These are phyloP conservation scores for Halichoeres trimaculatus DNA, from an alignment of 2,113 vertebrate species.

Conservation along the genomic window DNA sequence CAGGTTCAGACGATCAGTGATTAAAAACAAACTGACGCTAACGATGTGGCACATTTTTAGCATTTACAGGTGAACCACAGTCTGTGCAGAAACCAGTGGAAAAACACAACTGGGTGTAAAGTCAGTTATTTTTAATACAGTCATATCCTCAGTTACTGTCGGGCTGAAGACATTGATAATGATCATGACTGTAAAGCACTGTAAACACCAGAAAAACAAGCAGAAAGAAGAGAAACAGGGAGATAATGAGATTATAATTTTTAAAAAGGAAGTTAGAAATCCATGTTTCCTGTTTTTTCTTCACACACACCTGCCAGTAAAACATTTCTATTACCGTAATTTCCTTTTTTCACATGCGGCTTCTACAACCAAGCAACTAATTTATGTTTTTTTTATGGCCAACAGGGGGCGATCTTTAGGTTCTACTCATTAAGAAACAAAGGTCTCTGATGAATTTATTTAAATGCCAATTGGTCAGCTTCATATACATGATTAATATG, in stretches of 20 bases:
- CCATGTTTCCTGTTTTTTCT: conserved; percentile 44
- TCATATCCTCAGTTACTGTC: not conserved
- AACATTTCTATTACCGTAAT: conserved; percentile 33
- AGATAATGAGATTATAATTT: too few relatives aligned
- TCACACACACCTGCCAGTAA: conserved; percentile 42
- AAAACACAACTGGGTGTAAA: not conserved
- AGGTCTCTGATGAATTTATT: too few relatives aligned
- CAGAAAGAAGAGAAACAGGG: not conserved
- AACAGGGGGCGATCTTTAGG: too few relatives aligned
- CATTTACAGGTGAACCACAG: not conserved
- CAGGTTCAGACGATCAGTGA: not conserved
- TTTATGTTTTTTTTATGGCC: too few relatives aligned
- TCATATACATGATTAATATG: too few relatives aligned
- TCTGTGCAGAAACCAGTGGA: not conserved
- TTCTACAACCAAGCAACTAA: too few relatives aligned
- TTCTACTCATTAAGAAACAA: too few relatives aligned
- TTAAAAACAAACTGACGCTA: not conserved
- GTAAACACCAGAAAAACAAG: conserved; percentile 4
- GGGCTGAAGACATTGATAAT: not conserved
- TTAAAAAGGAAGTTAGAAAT: conserved; percentile 47
- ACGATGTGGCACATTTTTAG: not conserved
- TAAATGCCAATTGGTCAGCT: too few relatives aligned
- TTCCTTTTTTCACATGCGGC: too few relatives aligned
- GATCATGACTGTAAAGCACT: conserved; percentile 7
- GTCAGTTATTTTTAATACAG: not conserved